Base-by-base conservation (phyloP, 2,888 invertebrate genomes). In the Melanotus villosus region DNA sequence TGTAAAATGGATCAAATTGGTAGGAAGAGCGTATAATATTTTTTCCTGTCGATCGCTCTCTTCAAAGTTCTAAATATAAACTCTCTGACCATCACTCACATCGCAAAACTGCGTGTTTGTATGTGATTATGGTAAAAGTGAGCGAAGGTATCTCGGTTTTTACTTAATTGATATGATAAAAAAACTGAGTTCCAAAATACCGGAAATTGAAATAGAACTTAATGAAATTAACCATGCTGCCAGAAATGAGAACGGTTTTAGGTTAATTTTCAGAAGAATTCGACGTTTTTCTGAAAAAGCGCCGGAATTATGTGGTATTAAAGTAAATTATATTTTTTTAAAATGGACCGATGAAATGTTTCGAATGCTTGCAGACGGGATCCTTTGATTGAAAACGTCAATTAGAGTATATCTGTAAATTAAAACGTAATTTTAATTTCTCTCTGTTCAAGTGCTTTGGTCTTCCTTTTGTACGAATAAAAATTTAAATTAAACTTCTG, bases 111-210 rank as follows among this genome's bases (percentile, higher is more conserved):
- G 43, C 43, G 43, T 43, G 43, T 43, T 43, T 43, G 19, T 43
- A 43, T 9, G 43, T 43, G 43, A 43, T 43, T 43, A 43, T 43
- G 19, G 19, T 18, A 19, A 43, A 43, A 19, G 19, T 19, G 43
- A 43, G 10, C 43, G 19, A 10, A 18, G 43, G 43, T 43, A 43
- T 43, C 50, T n/a, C 50, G 14, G 30, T 16, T 26, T 23, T 50
- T 50, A 50, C 50, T 50, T 50, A 50, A 50, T 50, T 50, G 50
- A 16, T 12, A 30, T 50, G 50, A 50, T 50, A 50, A 50, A 43
- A 50, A 16, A 26, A 14, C 12, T 23, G 50, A 12, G 26, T 12
- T 50, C 26, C n/a, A 50, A 10, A 50, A 14, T 6, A 50, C 26
- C 14, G 30, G 26, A 14, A 50, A 23, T 6, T 23, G 2, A 26